Evolutionary conservation across 2,113 vertebrate species (phyloP).

Genomic region (Miniopterus natalensis): DNA sequence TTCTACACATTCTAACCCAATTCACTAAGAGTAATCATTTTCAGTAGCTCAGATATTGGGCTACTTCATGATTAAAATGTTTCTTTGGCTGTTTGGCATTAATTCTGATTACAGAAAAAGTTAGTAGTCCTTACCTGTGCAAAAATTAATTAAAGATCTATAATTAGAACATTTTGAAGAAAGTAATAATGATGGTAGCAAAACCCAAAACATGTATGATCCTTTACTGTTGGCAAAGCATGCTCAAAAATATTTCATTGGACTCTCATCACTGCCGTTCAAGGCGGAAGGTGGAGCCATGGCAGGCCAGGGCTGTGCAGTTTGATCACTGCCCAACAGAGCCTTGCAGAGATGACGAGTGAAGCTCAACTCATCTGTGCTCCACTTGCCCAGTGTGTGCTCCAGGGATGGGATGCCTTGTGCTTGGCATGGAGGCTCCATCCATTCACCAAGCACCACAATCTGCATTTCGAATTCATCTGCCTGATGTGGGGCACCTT

Average conservation of each 20-base stretch:
- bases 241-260: background rate
- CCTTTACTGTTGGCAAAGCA: background rate
- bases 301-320: background rate
- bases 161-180: background rate
- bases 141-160: background rate
- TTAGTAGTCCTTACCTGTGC: background rate
- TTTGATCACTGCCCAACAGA: background rate
- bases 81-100: background rate
- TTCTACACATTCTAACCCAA: background rate
- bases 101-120: slow-evolving; percentile 11
- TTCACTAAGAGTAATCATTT: slow-evolving; percentile 7
- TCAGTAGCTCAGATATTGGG: background rate
- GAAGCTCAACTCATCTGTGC: background rate
- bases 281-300: background rate
- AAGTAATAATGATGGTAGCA: background rate
- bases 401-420: background rate
- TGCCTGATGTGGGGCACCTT: background rate
- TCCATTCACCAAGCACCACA: background rate
- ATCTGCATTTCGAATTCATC: slow-evolving; percentile 35
- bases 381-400: background rate
- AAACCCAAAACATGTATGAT: background rate
- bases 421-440: background rate
- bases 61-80: background rate
- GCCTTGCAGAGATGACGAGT: background rate
- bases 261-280: background rate